Base-by-base conservation (phyloP, 1,140 invertebrate species). In the Ips typographus region DNA sequence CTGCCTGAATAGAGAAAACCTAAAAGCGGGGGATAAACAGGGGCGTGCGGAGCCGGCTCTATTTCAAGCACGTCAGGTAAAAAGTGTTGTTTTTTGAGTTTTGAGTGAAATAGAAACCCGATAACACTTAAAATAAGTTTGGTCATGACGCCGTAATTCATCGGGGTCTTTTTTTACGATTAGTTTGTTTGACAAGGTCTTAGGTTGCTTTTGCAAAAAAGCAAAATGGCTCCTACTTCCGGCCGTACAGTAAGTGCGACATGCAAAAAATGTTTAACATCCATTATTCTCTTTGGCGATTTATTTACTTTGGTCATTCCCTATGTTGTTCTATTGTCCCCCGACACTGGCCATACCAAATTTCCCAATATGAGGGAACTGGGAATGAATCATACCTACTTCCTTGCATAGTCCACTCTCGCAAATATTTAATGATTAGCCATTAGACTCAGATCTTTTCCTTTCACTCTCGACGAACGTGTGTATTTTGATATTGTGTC, bases 401-500 rank as follows among this genome's bases (percentile, higher is more conserved):
- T 73, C 69, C 72, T 73, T 74, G 63, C 73, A 67, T 65, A 70
- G 64, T 71, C 67, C 60, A 70, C 67, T 65, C 56, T 65, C 65
- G 61, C 72, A 75, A 75, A 75, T 75, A 72, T 75, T 75, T 73
- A 75, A 73, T 73, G 73, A 75, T 72, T 71, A 22, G 65, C 69
- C 71, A 73, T 74, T 74, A 75, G 53, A 58, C 22, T 22, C 61
- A 47, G 59, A 62, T 22, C 58, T 57, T 62, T 69, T 64, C 61
- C 52, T 63, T 41, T 57, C 22, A 22, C 22, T 22, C 22, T 22
- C 22, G 22, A 22, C 22, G 22, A 22, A 22, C 22, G 22, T 22
- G 22, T 22, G 22, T 22, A 22, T 22, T 22, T 22, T 22, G 22
- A 22, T 22, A 22, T 22, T 22, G 22, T 22, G 22, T 22, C 22